Evolutionary conservation across 2,113 vertebrate species (phyloP), one percentile per base, ranked within the genome.

Genomic region (Manacus vitellinus): DNA sequence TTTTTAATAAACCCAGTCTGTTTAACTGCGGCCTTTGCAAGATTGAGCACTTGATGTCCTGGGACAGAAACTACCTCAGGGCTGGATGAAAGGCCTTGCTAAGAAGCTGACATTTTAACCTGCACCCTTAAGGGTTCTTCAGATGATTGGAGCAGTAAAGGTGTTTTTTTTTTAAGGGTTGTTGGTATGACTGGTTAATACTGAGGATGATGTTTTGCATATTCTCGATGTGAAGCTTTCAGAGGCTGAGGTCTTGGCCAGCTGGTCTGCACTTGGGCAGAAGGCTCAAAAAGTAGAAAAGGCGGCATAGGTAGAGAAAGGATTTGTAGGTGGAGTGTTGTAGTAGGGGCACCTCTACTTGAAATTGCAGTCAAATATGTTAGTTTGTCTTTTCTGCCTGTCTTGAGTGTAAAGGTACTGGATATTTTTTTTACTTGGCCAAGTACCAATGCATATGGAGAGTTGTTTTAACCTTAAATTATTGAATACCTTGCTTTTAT

Each of bases 401-500:
- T 86, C 52, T 74, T 89, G 55, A 79, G 6, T 86, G 61, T 92
- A 71, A 95, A 88, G 56, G 20, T 73, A 89, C 55, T 70, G 76
- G 75, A 5, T 92, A 5, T 43, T 86, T 96, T 51, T 95, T 94
- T 92, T 54, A 94, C 44, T 74, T 78, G 82, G 63, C 52, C 3
- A 2, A 78, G 72, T 74, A 89, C 39, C 92, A 59, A 89, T 84
- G 22, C 33, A 25, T 67, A 63, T 55, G 55, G 76, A 84, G 94
- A 90, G 30, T 84, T 87, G 56, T 94, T 95, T 92, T 84, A 90
- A 88, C 10, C 19, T 79, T 85, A 86, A 92, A 78, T 91, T 80
- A 74, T 63, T 41, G 66, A 84, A 72, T 85, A 27, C 6, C 6
- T 90, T 62, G 71, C 65, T 93, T 94, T 96, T 95, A 94, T 81